A percentile compares a stretch with the other conserved stretches of the same genome.
Evolutionary conservation across 1,140 invertebrate genomes (phyloP).

Genomic region (Idris sp.): DNA sequence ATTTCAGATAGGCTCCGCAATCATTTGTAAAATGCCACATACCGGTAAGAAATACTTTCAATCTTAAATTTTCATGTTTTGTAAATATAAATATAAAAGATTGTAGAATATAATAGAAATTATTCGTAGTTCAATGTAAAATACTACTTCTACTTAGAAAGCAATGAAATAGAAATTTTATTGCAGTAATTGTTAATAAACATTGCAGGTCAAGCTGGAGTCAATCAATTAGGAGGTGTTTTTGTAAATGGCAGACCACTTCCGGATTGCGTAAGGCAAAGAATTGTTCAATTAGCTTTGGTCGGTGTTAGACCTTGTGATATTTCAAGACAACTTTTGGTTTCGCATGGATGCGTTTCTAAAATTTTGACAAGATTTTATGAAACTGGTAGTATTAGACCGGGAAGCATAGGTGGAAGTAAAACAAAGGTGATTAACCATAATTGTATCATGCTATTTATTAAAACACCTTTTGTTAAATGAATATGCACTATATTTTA

Average conservation of each 20-base stretch:
- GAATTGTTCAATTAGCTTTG: constrained; percentile 95
- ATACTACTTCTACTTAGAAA: no score
- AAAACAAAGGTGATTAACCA: constrained; percentile 88
- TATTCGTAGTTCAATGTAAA: no score
- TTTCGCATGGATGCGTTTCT: constrained; percentile 97
- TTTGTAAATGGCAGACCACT: constrained; percentile 97
- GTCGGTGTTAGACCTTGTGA: constrained; percentile 96
- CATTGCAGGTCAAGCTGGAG: constrained; percentile 93
- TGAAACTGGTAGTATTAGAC: constrained; percentile 94
- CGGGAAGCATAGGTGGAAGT: constrained; percentile 92
- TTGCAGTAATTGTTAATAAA: constrained; percentile 9
- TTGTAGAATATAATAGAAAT: no score
- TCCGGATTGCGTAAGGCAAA: constrained; percentile 93
- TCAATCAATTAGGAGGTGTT: constrained; percentile 96
- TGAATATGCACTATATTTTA: no score
- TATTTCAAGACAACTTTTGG: constrained; percentile 94
- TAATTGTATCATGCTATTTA: no score
- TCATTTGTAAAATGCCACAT: constrained; percentile 51
- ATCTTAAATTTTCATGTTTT: no score
- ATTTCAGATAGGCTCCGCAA: constrained; percentile 46
- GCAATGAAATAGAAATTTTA: no score
- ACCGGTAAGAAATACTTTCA: constrained; percentile 36
- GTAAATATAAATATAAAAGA: no score
- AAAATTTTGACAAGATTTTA: constrained; percentile 98
- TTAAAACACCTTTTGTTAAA: no score